A percentile compares a stretch with the other conserved stretches of the same genome.
Evolutionary conservation across 2,113 vertebrate species (phyloP).

Genomic region (Quiscalus mexicanus): DNA sequence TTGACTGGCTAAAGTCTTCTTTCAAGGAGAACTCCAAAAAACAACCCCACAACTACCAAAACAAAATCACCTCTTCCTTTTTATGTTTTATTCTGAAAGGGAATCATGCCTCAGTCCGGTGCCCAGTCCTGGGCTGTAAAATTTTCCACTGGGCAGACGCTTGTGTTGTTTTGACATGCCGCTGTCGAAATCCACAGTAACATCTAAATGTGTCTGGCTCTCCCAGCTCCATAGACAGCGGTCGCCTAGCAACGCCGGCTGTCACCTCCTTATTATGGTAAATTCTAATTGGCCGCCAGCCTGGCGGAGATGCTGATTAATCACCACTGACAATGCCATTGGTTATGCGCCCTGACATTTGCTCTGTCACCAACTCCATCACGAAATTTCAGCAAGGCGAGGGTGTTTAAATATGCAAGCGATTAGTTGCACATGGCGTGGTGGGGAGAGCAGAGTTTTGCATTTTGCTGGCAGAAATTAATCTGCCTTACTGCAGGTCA

Average conservation of each 20-base stretch:
- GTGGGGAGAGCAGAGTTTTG: slow-evolving; percentile 31
- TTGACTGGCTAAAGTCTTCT: slow-evolving; percentile 61
- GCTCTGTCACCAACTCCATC: slow-evolving; percentile 61
- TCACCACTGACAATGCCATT: slow-evolving; percentile 74
- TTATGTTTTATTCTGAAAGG: slow-evolving; percentile 62
- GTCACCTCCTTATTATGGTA: slow-evolving; percentile 74
- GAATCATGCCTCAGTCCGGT: slow-evolving; percentile 1
- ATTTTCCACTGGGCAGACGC: slow-evolving; percentile 72
- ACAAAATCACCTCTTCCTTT: neutral
- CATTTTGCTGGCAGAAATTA: slow-evolving; percentile 36
- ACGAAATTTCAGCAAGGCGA: slow-evolving; percentile 51
- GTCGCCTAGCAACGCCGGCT: slow-evolving; percentile 77
- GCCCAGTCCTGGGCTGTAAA: slow-evolving; percentile 67
- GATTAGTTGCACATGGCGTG: neutral
- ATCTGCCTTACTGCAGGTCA: slow-evolving; percentile 43
- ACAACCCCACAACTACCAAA: neutral
- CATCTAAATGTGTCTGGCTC: slow-evolving; percentile 75
- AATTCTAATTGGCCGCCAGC: slow-evolving; percentile 77
- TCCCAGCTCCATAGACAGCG: slow-evolving; percentile 68
- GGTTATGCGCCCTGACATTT: slow-evolving; percentile 71
- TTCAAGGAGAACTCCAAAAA: neutral
- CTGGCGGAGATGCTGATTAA: slow-evolving; percentile 75
- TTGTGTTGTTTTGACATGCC: slow-evolving; percentile 72
- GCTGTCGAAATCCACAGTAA: slow-evolving; percentile 74
- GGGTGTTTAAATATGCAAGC: slow-evolving; percentile 65